Conservation (phyloP, 37 sponge, comb jelly and placozoan genomes). For the Petrosia ficiformis region DNA sequence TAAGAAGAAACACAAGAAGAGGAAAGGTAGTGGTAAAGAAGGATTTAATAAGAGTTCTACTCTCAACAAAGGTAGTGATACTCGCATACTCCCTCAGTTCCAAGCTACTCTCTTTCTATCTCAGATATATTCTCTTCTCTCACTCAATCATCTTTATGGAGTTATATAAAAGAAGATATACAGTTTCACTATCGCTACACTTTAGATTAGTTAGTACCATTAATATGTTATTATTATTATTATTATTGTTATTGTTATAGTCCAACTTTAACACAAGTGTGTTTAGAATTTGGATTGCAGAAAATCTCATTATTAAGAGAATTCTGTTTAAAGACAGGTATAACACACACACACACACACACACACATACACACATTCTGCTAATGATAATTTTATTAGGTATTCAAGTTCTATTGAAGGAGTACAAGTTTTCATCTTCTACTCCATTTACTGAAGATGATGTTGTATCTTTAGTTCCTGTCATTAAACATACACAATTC, state of each 20-base stretch:
- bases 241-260: constrained; percentile 14
- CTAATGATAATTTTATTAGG: constrained; percentile 26
- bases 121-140: constrained; percentile 28
- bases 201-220: constrained; percentile 47
- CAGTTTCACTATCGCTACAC: constrained; percentile 58
- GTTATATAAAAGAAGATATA: constrained; percentile 39
- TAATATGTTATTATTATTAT: not conserved
- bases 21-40: too few relatives aligned
- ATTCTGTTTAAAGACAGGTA: constrained; percentile 65
- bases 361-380: not conserved
- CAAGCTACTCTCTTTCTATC: not conserved
- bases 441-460: constrained; percentile 79
- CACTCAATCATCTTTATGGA: constrained; percentile 50
- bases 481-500: constrained; percentile 72
- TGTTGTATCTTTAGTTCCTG: constrained; percentile 65
- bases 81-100: not conserved
- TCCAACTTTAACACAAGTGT: constrained; percentile 19
- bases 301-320: constrained; percentile 38
- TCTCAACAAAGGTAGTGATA: not conserved
- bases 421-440: constrained; percentile 64
- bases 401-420: constrained; percentile 71
- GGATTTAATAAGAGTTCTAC: not conserved
- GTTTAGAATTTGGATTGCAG: constrained; percentile 13
- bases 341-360: too few relatives aligned
- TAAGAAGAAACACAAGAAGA: too few relatives aligned